Conservation (phyloP, 2,797 vertebrate genomes). For the Spea hammondii region DNA sequence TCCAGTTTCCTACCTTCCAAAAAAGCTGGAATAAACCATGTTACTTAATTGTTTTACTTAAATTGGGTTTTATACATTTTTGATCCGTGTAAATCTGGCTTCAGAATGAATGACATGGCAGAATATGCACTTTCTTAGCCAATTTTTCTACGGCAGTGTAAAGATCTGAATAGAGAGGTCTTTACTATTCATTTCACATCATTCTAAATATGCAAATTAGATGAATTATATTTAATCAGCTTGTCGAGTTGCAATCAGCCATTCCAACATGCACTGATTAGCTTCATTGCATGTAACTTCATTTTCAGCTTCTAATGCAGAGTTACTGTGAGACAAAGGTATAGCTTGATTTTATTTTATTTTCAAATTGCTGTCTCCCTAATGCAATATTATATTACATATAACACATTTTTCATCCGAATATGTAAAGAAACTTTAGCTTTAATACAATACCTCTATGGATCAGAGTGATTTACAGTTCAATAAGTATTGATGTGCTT, state of each 20-base stretch:
- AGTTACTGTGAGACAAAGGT: conserved; percentile 22
- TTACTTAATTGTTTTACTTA: too few species aligned
- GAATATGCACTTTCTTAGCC: conserved; percentile 19
- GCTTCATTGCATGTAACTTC: conserved; percentile 32
- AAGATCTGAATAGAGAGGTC: conserved; percentile 9
- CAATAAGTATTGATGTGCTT: too few species aligned
- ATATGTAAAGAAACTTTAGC: too few species aligned
- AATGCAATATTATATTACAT: too few species aligned
- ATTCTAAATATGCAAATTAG: conserved; percentile 57
- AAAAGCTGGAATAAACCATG: too few species aligned
- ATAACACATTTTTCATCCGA: too few species aligned
- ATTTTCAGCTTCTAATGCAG: conserved; percentile 43
- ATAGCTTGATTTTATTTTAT: conserved; percentile 2
- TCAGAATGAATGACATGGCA: background rate
- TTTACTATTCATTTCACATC: conserved; percentile 56
- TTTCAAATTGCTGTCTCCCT: background rate
- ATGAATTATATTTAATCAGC: conserved; percentile 64
- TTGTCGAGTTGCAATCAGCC: conserved; percentile 63
- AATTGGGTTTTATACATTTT: too few species aligned
- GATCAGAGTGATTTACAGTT: too few species aligned
- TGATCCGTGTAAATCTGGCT: background rate
- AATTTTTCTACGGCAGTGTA: background rate
- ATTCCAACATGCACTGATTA: conserved; percentile 59
- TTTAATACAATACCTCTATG: too few species aligned
- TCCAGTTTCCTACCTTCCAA: too few species aligned